phyloP scores from a whole-genome alignment of 1,140 invertebrate genomes.

The Eulimnadia texana region DNA sequence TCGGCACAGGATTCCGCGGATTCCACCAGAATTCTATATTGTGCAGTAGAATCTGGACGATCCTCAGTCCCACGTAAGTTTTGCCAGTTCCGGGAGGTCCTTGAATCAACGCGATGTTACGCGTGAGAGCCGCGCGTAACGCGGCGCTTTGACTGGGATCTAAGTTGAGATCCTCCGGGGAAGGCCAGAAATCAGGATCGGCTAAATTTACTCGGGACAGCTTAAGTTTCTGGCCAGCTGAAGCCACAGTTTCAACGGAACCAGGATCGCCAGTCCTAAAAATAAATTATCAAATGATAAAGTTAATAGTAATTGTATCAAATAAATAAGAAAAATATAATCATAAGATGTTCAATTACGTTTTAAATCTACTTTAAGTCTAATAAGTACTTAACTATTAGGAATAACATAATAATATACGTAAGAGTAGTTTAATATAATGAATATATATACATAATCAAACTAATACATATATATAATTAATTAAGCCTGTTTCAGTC shows the following conservation, averaged over 20 bases:
- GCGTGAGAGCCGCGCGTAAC: constrained; percentile 39
- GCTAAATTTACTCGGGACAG: neutral
- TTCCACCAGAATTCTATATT: constrained; percentile 12
- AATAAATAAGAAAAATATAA: too few relatives aligned
- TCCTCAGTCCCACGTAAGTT: constrained; percentile 52
- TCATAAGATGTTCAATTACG: too few relatives aligned
- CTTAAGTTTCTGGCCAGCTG: neutral
- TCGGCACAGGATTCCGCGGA: constrained; percentile 30
- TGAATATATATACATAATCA: too few relatives aligned
- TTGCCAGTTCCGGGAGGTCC: constrained; percentile 67
- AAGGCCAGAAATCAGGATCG: constrained; percentile 27
- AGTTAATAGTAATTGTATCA: too few relatives aligned
- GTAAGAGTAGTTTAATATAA: too few relatives aligned
- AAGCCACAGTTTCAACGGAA: neutral
- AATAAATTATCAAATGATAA: too few relatives aligned
- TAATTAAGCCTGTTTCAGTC: too few relatives aligned
- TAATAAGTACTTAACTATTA: too few relatives aligned
- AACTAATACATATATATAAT: too few relatives aligned
- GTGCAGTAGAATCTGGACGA: constrained; percentile 40
- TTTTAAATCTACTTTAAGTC: too few relatives aligned
- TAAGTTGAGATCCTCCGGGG: constrained; percentile 29
- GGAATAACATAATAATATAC: too few relatives aligned
- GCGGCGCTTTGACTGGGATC: constrained; percentile 43
- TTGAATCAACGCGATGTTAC: constrained; percentile 38
- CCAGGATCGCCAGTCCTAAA: too few relatives aligned